Conservation (phyloP, 2,797 vertebrate species). For the Enteromius trimaculatus region DNA sequence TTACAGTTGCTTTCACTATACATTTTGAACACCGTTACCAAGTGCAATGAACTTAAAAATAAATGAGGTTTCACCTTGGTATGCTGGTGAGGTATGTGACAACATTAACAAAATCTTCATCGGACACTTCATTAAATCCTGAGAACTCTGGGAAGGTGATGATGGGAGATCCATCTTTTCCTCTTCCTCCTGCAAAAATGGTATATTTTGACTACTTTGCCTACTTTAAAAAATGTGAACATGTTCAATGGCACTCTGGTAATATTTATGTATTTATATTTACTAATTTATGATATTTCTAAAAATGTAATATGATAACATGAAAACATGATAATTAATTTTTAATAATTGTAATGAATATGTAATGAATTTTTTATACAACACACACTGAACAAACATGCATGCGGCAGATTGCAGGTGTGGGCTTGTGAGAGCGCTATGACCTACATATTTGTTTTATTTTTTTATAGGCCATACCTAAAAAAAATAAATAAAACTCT, state of each 20-base stretch:
- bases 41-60: conserved; percentile 6
- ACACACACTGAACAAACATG: not conserved
- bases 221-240: no score
- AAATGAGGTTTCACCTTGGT: conserved; percentile 81
- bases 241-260: not conserved
- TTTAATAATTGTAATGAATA: no score
- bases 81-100: conserved; percentile 94
- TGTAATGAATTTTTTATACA: not conserved
- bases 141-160: conserved; percentile 93
- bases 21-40: not conserved
- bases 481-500: not conserved
- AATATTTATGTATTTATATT: not conserved
- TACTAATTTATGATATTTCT: not conserved
- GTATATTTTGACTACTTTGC: not conserved
- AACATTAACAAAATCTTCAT: conserved; percentile 93
- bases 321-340: no score
- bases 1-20: not conserved
- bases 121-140: conserved; percentile 87
- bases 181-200: conserved; percentile 83
- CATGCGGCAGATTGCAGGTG: not conserved
- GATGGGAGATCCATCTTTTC: conserved; percentile 91
- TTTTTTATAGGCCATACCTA: not conserved
- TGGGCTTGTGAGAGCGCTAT: no score
- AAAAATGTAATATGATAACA: no score
- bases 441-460: not conserved